phyloP scores from a whole-genome alignment of 1,140 invertebrate species.

The Drosophila tristis region DNA sequence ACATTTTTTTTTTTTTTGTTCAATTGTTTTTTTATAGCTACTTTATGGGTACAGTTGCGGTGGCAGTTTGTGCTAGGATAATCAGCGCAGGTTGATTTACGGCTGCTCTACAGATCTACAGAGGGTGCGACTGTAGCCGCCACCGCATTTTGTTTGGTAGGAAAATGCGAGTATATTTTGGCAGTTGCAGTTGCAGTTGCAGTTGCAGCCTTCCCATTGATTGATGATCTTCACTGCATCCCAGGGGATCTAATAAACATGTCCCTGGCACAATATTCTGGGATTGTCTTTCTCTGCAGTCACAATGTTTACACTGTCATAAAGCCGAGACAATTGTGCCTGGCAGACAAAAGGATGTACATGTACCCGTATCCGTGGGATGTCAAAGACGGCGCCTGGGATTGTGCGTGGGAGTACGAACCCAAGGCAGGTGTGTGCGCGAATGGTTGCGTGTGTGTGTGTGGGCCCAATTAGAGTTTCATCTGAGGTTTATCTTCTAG shows the following conservation, averaged over 20 bases:
- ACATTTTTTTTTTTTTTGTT: constrained; percentile 40
- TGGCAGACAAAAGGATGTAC: constrained; percentile 13
- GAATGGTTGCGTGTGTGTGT: constrained; percentile 5
- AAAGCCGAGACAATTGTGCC: constrained; percentile 5
- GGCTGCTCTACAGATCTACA: neutral
- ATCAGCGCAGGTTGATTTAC: constrained; percentile 47
- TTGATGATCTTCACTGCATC: constrained; percentile 55
- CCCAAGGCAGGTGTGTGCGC: constrained; percentile 15
- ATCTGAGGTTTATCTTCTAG: constrained; percentile 40
- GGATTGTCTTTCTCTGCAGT: constrained; percentile 9
- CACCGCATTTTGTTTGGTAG: constrained; percentile 1
- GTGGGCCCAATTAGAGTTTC: constrained; percentile 40
- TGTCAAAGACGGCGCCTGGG: constrained; percentile 34
- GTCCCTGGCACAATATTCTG: constrained; percentile 35
- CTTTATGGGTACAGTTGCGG: constrained; percentile 46
- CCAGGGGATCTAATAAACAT: constrained; percentile 74
- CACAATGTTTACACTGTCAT: constrained; percentile 43
- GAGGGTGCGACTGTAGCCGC: neutral
- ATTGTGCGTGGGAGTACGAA: neutral
- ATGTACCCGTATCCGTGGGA: constrained; percentile 32
- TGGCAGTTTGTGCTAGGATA: constrained; percentile 23
- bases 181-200: constrained; percentile 6
- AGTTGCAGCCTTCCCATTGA: constrained; percentile 22
- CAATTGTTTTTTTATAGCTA: constrained; percentile 50
- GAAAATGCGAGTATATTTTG: constrained; percentile 1